Evolutionary conservation across 2,888 invertebrate species (phyloP), one percentile per base, ranked within the genome.

Genomic region (Phaonia tiefii): DNA sequence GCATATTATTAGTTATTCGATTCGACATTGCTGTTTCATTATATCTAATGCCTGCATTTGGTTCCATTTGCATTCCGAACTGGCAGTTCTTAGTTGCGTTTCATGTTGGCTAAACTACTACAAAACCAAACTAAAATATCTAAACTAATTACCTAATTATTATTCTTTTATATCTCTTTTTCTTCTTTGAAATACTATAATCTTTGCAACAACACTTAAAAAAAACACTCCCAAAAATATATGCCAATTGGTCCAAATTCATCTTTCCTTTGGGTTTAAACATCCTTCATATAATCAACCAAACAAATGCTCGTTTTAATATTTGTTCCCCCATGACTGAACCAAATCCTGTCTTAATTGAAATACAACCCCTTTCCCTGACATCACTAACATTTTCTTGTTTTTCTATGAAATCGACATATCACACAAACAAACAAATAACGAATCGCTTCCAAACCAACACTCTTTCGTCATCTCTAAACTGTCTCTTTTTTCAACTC

Each of bases 131-230:
- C n/a, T 31, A 31, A 31, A 31, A 31, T 31, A 31, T 49, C 69
- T 66, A 58, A 37, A 60, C 56, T 75, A 69, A 77, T 74, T 70
- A 58, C 20, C 26, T 65, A 69, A 22, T 42, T 20, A 63, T 20
- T 63, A 63, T 51, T 60, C 46, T 70, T 49, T 60, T 72, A 49
- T 69, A 17, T 46, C 51, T 69, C 60, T 56, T 72, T 49, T 81
- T 67, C 75, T 75, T 58, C 58, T 70, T 69, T 17, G 20, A 10
- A 70, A 70, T 58, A 39, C 58, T 65, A 56, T 31, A 31, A 31
- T 31, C 31, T 56, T 66, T 56, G 49, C 71, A 66, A 69, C 63
- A 46, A 75, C 60, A 72, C 63, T 72, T 69, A 17, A 67, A 67
- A 60, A 8, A 4, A 51, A 31, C 17, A 49, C 49, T n/a, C n/a